Percentiles rank a stretch among this genome's conserved stretches.
These are phyloP conservation scores for Zelostemma sp. DNA, from an alignment of 1,140 invertebrate genomes.

Conservation along the genomic window DNA sequence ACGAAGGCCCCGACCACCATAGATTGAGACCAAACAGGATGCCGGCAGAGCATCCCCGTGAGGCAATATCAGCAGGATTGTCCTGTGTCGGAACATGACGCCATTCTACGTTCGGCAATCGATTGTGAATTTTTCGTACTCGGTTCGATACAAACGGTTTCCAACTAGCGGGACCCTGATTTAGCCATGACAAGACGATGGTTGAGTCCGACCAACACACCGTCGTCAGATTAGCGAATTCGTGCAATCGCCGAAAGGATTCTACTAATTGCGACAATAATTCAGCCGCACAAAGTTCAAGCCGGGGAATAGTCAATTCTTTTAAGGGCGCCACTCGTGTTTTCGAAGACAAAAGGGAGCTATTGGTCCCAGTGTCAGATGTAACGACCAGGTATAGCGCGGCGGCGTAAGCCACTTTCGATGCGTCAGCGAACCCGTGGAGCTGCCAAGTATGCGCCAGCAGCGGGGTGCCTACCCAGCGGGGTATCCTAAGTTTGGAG, in stretches of 20 bases:
- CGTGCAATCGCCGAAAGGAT: neutral
- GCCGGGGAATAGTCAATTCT: neutral
- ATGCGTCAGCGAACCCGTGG: too few species aligned
- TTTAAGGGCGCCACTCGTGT: neutral
- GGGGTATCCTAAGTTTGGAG: too few species aligned
- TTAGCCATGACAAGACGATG: neutral
- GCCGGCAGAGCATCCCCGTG: neutral
- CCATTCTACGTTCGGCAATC: neutral
- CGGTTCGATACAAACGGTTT: slow-evolving; percentile 7
- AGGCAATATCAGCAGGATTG: slow-evolving; percentile 18
- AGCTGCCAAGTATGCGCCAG: too few species aligned
- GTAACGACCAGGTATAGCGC: too few species aligned
- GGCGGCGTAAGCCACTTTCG: too few species aligned
- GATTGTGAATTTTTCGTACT: neutral
- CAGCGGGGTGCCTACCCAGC: too few species aligned
- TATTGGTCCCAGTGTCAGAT: too few species aligned
- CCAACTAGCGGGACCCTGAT: neutral
- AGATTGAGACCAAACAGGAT: neutral
- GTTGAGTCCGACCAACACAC: slow-evolving; percentile 15
- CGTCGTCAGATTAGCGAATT: neutral
- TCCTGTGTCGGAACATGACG: neutral
- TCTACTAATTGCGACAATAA: neutral
- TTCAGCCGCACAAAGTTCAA: neutral
- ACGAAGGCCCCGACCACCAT: slow-evolving; percentile 7
- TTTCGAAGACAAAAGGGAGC: neutral